Evolutionary conservation across 2,888 invertebrate species (phyloP), one percentile per base, ranked within the genome.

Genomic region (Pyrochroa serraticornis): DNA sequence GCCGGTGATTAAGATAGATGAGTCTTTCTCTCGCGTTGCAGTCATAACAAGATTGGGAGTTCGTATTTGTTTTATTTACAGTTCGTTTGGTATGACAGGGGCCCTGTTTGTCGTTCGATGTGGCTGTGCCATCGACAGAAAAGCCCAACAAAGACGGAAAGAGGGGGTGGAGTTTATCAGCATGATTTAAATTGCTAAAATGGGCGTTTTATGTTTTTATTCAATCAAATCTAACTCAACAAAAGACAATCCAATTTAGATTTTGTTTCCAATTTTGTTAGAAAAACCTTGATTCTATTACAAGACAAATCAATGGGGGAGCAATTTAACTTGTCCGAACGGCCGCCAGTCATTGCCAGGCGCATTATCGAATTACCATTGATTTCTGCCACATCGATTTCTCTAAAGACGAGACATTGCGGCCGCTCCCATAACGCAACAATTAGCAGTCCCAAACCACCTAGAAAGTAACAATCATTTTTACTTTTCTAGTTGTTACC

Each of bases 141-240:
- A 62, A 49, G 58, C 44, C 44, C 39, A 58, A 58, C 52, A 58
- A 63, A 58, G 63, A 65, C 46, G 56, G 63, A 57, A 51, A 46
- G 53, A 52, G 52, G 56, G 57, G 71, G 73, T 66, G 67, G 69
- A 68, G 73, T 70, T 69, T 70, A 74, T 75, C 71, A 70, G 69
- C 73, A 75, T 78, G 76, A 78, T 78, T 78, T 77, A 77, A 77
- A 78, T 78, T 77, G 76, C 78, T 77, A 77, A 77, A 78, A 77
- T 76, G 75, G 77, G 76, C 76, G 76, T 76, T 78, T 77, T 78
- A 76, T 76, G 74, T 75, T 77, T 77, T 76, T 76, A 76, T 77
- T 73, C 74, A 75, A 78, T 78, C 75, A 75, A 73, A 73, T 70
- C 71, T 66, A 68, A 68, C 70, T 71, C 69, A 71, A 71, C 71